Evolutionary conservation across 1,140 invertebrate species (phyloP).

Genomic region (Bombus picipes): DNA sequence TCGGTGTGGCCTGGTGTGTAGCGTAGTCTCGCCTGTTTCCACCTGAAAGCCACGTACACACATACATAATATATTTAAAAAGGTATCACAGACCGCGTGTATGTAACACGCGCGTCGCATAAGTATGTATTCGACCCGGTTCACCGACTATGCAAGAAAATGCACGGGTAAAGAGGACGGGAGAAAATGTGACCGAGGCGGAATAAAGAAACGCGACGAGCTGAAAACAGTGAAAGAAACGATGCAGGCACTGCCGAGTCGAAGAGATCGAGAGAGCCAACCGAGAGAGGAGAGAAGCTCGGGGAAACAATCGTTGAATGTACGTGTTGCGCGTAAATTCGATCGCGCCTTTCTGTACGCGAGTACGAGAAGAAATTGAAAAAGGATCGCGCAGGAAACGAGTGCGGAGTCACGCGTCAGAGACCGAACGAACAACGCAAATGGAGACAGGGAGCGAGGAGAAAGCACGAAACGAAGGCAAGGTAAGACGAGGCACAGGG

Average conservation of each 20-base stretch:
- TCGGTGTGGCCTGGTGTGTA: too few species aligned
- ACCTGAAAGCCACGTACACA: conserved; percentile 35
- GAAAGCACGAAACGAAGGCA: neutral
- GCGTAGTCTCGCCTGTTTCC: neutral
- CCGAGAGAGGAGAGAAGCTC: neutral
- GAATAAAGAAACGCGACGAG: conserved; percentile 18
- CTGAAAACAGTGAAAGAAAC: conserved; percentile 11
- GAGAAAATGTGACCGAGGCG: conserved; percentile 23
- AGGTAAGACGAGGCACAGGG: neutral
- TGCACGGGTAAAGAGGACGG: conserved; percentile 8
- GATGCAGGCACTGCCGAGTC: too few species aligned
- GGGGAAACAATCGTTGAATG: neutral
- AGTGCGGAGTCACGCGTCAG: neutral
- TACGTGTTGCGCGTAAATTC: conserved; percentile 37
- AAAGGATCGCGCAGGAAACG: conserved; percentile 11
- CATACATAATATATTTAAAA: conserved; percentile 33
- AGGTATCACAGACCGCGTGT: conserved; percentile 4
- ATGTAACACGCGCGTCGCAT: conserved; percentile 7
- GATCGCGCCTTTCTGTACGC: neutral
- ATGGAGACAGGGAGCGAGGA: neutral
- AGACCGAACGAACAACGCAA: neutral
- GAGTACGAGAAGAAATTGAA: conserved; percentile 25
- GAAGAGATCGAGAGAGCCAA: neutral
- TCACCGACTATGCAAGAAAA: conserved; percentile 50
- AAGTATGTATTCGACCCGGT: conserved; percentile 58